A percentile compares a stretch with the other conserved stretches of the same genome.
Evolutionary conservation across 2,888 invertebrate species (phyloP).

Genomic region (Abscondita cerata): DNA sequence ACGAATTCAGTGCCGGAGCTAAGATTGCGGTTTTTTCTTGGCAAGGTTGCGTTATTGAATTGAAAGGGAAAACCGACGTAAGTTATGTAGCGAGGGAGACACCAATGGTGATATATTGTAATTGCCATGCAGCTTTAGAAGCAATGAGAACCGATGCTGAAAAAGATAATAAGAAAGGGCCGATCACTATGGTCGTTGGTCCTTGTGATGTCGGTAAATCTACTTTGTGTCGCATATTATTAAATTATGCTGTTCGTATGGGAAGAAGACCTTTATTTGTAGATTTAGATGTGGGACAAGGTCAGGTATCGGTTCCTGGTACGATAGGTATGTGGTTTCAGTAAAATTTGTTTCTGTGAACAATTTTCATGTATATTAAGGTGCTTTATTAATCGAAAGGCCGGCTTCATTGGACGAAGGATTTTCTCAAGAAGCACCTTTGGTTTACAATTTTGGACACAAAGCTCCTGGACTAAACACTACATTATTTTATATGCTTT

Average conservation of each 20-base stretch:
- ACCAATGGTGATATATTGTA: slow-evolving; percentile 95
- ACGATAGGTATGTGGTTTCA: slow-evolving; percentile 70
- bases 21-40: slow-evolving; percentile 97
- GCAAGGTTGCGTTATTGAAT: slow-evolving; percentile 89
- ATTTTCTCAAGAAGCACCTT: slow-evolving; percentile 90
- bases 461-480: slow-evolving; percentile 77
- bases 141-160: slow-evolving; percentile 86
- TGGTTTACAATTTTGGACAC: slow-evolving; percentile 95
- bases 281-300: slow-evolving; percentile 96
- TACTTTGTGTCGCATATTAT: slow-evolving; percentile 79
- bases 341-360: neutral
- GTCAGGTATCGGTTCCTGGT: slow-evolving; percentile 89
- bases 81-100: slow-evolving; percentile 96
- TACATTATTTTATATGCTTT: slow-evolving; percentile 83
- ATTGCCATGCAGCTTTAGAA: slow-evolving; percentile 95
- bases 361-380: slow-evolving; percentile 51
- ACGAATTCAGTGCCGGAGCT: slow-evolving; percentile 87
- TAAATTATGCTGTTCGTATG: slow-evolving; percentile 95
- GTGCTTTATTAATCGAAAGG: slow-evolving; percentile 88
- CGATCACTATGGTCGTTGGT: slow-evolving; percentile 89
- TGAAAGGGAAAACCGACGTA: slow-evolving; percentile 89
- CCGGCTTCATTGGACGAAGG: slow-evolving; percentile 95
- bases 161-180: slow-evolving; percentile 74
- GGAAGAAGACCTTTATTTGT: slow-evolving; percentile 89
- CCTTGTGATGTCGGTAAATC: slow-evolving; percentile 97